phyloP scores from a whole-genome alignment of 2,113 vertebrate genomes.

The Ellobius talpinus region DNA sequence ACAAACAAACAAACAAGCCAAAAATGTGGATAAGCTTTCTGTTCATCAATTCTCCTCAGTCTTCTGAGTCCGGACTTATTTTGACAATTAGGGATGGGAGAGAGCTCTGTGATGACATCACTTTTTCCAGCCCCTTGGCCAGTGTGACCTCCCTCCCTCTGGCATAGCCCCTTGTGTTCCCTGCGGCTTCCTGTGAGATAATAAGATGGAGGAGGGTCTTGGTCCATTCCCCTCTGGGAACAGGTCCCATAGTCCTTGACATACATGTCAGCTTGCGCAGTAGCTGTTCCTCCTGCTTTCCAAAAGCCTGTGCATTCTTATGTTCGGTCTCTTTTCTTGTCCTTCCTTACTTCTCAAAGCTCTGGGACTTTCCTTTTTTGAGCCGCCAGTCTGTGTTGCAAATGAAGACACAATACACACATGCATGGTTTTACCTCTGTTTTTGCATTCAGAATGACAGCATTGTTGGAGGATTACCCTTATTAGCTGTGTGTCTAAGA shows the following conservation, averaged over 20 bases:
- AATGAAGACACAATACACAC: constrained; percentile 21
- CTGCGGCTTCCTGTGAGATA: constrained; percentile 40
- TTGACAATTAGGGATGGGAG: constrained; percentile 78
- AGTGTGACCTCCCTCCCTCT: constrained; percentile 46
- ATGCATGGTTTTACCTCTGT: not conserved
- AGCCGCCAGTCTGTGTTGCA: not conserved
- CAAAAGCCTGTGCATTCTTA: not conserved
- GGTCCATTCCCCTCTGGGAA: constrained; percentile 50
- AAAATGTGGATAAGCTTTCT: not conserved
- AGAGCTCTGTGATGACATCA: constrained; percentile 68
- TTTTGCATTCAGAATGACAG: not conserved
- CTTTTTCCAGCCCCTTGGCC: constrained; percentile 76
- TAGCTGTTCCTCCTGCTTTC: not conserved
- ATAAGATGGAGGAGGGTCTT: constrained; percentile 48
- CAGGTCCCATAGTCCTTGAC: constrained; percentile 49
- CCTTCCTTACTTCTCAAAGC: not conserved
- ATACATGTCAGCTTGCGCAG: not conserved
- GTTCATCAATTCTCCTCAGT: not conserved
- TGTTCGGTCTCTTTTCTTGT: not conserved
- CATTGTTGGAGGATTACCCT: not conserved
- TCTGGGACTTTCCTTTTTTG: not conserved
- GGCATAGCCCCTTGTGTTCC: constrained; percentile 65
- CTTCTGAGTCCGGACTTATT: constrained; percentile 64
- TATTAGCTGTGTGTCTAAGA: not conserved
- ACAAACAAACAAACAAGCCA: not conserved